These are phyloP conservation scores for Tribolium madens DNA, from an alignment of 1,140 invertebrate genomes.

Conservation along the genomic window DNA sequence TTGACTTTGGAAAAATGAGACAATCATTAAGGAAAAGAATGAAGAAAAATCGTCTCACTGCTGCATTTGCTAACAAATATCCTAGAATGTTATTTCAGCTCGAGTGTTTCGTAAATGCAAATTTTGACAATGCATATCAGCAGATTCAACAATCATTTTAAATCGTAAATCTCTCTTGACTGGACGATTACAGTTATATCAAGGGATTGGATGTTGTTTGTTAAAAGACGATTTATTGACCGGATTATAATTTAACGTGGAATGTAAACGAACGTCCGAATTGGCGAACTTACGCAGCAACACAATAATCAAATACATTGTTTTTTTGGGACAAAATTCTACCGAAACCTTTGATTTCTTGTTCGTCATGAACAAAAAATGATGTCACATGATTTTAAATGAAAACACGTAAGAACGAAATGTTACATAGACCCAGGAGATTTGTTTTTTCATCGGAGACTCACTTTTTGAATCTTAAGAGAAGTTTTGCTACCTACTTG, in stretches of 20 bases:
- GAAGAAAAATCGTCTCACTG: too few species aligned
- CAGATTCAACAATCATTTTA: not conserved
- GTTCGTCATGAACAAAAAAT: not conserved
- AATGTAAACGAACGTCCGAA: conserved; percentile 19
- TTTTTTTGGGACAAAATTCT: not conserved
- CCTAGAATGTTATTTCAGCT: not conserved
- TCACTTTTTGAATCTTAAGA: not conserved
- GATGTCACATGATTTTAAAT: not conserved
- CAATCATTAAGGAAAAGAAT: too few species aligned
- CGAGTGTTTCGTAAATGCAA: conserved; percentile 6
- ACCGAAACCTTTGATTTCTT: too few species aligned
- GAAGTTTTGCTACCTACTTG: not conserved
- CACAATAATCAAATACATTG: conserved; percentile 7
- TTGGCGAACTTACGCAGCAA: conserved; percentile 15
- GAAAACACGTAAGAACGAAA: not conserved
- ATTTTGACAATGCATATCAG: conserved; percentile 30
- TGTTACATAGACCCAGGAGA: not conserved
- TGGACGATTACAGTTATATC: not conserved
- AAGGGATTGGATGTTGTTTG: conserved; percentile 10
- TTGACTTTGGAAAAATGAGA: too few species aligned
- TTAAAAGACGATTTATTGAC: conserved; percentile 32
- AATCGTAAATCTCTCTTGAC: conserved; percentile 18
- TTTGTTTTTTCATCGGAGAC: not conserved
- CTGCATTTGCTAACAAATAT: too few species aligned
- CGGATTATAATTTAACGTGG: not conserved